A percentile compares a stretch with the other conserved stretches of the same genome.
These are phyloP conservation scores for Beroe forskalii DNA, from an alignment of 37 sponge, comb jelly and placozoan genomes.

Conservation along the genomic window DNA sequence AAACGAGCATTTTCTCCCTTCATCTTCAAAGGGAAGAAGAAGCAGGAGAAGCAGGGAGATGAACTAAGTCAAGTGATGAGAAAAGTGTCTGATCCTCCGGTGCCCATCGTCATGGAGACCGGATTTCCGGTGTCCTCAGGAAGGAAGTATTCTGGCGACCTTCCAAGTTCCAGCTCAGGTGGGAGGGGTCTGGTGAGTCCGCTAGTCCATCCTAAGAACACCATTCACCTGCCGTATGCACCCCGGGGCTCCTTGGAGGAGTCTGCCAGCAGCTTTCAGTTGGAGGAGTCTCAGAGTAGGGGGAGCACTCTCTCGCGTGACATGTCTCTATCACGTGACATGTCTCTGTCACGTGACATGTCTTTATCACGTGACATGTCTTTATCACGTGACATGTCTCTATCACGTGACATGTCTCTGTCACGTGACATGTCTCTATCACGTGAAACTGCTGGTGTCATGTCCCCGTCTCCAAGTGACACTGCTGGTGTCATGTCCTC, in stretches of 20 bases:
- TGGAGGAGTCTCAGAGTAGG: not conserved
- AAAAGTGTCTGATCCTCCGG: not conserved
- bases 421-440: too few relatives aligned
- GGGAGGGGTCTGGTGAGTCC: constrained; percentile 11
- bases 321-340: not conserved
- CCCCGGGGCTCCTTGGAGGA: not conserved
- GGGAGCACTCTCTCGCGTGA: not conserved
- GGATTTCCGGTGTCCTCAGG: constrained; percentile 20
- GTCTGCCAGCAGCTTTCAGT: too few relatives aligned
- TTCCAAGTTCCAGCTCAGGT: not conserved
- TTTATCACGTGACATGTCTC: too few relatives aligned
- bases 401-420: too few relatives aligned
- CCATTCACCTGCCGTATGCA: not conserved
- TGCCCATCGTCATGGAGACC: constrained; percentile 35
- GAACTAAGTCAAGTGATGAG: not conserved
- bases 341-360: not conserved
- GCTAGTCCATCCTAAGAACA: constrained; percentile 11
- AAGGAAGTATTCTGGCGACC: not conserved
- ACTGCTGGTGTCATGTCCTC: not conserved
- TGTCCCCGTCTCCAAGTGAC: not conserved
- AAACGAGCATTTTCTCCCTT: constrained; percentile 20
- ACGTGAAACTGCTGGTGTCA: not conserved
- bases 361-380: too few relatives aligned
- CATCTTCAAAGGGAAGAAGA: constrained; percentile 34
- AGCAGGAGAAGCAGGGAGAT: not conserved